Evolutionary conservation across 2,888 invertebrate genomes (phyloP), one percentile per base, ranked within the genome.

Genomic region (Cephus spinipes): DNA sequence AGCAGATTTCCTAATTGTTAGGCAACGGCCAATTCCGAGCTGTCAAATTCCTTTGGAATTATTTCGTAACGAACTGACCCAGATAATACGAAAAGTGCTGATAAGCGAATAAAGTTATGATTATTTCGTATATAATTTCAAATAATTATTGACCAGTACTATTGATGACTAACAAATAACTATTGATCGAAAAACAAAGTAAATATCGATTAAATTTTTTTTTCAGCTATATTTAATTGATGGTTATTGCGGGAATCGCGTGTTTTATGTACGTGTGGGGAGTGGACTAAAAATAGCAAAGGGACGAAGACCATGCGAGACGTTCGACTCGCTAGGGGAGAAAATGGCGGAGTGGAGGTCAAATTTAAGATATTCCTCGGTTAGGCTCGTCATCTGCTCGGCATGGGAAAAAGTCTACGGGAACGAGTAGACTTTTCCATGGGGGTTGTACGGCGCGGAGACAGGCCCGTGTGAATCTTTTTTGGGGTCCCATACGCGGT

Each of bases 391-490:
- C 78, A 78, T 78, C 78, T 78, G 78, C 76, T 76, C 78, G 33
- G 11, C 32, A 71, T 71, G 71, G 71, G 71, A 71, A 71, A 71
- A 71, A 31, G 71, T 69, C 55, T 75, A 78, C 68, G 75, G 78
- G 78, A 78, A 78, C 78, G 71, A 71, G 71, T 55, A 55, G 40
- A 55, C 40, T 55, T 55, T 55, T 23, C 23, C 40, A 55, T 15
- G 74, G 68, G 77, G 75, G 34, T 76, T 55, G 75, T 73, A 15
- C n/a, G 55, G 33, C 55, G 73, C 76, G 73, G 69, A 75, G 78
- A 75, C 77, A 69, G 69, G 75, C 75, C 55, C 78, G 78, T 78
- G 78, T 78, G 78, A 78, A 78, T 78, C 73, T 78, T 55, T 55
- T 55, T 78, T 73, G 75, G 78, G 69, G 78, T 76, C 76, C 78